Evolutionary conservation across 2,888 invertebrate species (phyloP).

Genomic region (Zonitis immaculata): DNA sequence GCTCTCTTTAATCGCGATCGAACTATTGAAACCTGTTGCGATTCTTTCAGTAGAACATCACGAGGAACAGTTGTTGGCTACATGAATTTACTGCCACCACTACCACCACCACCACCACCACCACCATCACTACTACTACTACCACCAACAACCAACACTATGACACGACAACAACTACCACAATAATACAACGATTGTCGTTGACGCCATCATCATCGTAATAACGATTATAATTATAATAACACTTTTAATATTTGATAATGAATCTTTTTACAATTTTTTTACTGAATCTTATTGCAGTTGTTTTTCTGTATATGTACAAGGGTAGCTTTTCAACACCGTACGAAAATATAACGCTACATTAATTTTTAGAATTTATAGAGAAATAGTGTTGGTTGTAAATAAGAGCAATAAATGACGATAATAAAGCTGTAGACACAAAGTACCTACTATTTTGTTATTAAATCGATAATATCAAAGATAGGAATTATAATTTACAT

Average conservation of each 20-base stretch:
- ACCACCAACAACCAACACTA: constrained; percentile 1
- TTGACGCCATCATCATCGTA: not conserved
- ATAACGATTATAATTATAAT: too few relatives aligned
- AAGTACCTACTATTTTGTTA: constrained; percentile 17
- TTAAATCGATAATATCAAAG: not conserved
- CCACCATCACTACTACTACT: constrained; percentile 5
- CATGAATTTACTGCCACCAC: constrained; percentile 22
- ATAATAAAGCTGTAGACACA: constrained; percentile 24
- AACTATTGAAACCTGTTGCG: constrained; percentile 49
- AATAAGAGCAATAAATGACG: constrained; percentile 24
- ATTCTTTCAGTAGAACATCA: constrained; percentile 33
- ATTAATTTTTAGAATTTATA: constrained; percentile 23
- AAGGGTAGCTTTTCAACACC: not conserved
- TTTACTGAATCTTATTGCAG: too few relatives aligned
- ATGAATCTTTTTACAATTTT: too few relatives aligned
- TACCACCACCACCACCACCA: not conserved
- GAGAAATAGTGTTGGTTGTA: constrained; percentile 23
- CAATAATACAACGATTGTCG: not conserved
- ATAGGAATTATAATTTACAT: too few relatives aligned
- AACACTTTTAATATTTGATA: too few relatives aligned
- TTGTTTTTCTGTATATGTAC: too few relatives aligned
- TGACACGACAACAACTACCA: not conserved
- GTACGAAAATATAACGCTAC: constrained; percentile 18
- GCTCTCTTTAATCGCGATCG: constrained; percentile 49
- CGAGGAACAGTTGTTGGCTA: constrained; percentile 26